Evolutionary conservation across 2,797 vertebrate genomes (phyloP).

Genomic region (Sebastes melanostomus): DNA sequence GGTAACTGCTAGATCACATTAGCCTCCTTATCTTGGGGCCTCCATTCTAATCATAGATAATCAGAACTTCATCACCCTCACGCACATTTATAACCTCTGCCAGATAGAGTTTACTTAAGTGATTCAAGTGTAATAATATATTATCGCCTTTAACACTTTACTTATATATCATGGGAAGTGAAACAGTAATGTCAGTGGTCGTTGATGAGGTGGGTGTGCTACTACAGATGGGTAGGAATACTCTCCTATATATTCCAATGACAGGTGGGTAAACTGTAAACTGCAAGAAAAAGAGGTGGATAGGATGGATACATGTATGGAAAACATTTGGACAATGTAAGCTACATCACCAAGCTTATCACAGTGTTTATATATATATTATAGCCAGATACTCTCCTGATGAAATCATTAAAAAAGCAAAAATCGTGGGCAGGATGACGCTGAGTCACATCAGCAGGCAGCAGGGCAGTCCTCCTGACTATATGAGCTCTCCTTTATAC

Average conservation of each 20-base stretch:
- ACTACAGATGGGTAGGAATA: too few species aligned
- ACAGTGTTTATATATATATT: neutral
- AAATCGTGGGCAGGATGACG: too few species aligned
- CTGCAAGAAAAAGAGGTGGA: too few species aligned
- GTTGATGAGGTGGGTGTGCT: too few species aligned
- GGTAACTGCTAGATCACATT: neutral
- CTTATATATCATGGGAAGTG: neutral
- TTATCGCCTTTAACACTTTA: neutral
- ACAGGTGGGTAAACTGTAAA: too few species aligned
- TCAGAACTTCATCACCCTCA: neutral
- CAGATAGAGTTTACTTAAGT: neutral
- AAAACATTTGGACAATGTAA: neutral
- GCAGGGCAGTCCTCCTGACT: neutral
- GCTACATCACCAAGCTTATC: neutral
- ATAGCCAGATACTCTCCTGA: neutral
- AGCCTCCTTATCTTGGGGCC: neutral
- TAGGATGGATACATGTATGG: neutral
- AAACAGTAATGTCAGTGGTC: neutral
- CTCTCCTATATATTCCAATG: too few species aligned
- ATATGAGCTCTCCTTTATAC: neutral
- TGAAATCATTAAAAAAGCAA: neutral
- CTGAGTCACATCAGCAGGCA: neutral
- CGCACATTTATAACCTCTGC: neutral
- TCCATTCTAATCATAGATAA: neutral
- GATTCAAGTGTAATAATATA: neutral